These are phyloP conservation scores for Lates japonicus DNA, from an alignment of 2,797 vertebrate species.

Conservation along the genomic window DNA sequence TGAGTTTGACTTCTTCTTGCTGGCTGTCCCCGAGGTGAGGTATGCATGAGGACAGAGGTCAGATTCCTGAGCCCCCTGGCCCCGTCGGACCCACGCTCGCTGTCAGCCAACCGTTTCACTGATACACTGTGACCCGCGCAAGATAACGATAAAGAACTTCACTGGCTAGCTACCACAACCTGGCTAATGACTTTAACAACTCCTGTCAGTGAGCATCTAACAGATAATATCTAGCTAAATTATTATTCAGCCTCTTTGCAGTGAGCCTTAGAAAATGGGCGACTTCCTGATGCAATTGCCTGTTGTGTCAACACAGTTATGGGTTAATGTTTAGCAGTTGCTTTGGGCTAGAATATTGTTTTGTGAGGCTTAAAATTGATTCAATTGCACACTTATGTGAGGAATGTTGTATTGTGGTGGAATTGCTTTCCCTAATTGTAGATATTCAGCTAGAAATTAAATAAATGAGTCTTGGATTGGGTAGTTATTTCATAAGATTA, in stretches of 20 bases:
- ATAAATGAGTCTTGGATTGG: conserved; percentile 33
- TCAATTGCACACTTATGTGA: conserved; percentile 20
- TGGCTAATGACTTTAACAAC: conserved; percentile 28
- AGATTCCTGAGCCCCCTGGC: conserved; percentile 56
- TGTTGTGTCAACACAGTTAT: conserved; percentile 18
- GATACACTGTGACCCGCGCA: conserved; percentile 64
- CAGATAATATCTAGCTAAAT: conserved; percentile 23
- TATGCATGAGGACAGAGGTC: conserved; percentile 59
- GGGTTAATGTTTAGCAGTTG: conserved; percentile 35
- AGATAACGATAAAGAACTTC: conserved; percentile 48
- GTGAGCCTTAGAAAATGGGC: conserved; percentile 23
- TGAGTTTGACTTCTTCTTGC: background rate
- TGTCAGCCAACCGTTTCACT: conserved; percentile 50
- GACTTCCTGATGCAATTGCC: conserved; percentile 33
- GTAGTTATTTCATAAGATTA: background rate
- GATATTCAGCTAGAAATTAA: conserved; percentile 40
- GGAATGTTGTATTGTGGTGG: conserved; percentile 35
- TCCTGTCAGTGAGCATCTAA: conserved; percentile 26
- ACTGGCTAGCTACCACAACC: conserved; percentile 9
- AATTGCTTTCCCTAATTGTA: conserved; percentile 43
- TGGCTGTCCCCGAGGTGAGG: conserved; percentile 21
- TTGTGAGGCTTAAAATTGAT: conserved; percentile 10
- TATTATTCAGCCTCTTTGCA: conserved; percentile 31
- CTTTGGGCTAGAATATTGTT: conserved; percentile 34
- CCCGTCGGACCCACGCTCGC: conserved; percentile 19